Percentiles rank a stretch among this genome's conserved stretches.
phyloP scores from a whole-genome alignment of 2,113 vertebrate species.

The Catharus bicknelli region DNA sequence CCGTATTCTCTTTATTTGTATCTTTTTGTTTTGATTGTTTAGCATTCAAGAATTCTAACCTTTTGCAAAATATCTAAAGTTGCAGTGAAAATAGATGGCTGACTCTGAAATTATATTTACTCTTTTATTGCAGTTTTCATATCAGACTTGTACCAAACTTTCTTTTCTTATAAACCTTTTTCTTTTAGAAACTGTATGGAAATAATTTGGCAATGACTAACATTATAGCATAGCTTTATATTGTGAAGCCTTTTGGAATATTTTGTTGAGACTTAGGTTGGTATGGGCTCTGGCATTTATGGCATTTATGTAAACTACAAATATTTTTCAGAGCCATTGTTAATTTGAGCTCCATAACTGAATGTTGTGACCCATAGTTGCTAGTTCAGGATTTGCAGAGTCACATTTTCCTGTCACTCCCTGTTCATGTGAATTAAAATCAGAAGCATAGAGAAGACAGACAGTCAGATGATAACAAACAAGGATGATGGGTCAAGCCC shows the following conservation, averaged over 20 bases:
- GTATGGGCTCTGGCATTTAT: not conserved
- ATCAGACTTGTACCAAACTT: constrained; percentile 7
- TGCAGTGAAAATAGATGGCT: constrained; percentile 23
- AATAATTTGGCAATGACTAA: constrained; percentile 39
- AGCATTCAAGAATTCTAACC: not conserved
- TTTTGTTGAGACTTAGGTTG: not conserved
- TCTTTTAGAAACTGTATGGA: constrained; percentile 16
- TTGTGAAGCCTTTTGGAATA: not conserved
- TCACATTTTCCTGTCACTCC: not conserved
- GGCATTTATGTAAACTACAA: not conserved
- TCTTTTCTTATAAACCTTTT: not conserved
- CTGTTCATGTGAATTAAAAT: constrained; percentile 23
- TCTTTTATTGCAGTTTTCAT: constrained; percentile 30
- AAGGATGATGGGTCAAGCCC: not conserved
- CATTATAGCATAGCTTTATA: not conserved
- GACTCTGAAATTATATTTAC: constrained; percentile 1
- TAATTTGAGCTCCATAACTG: constrained; percentile 21
- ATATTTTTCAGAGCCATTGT: constrained; percentile 2
- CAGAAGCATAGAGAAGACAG: not conserved
- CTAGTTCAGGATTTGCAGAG: constrained; percentile 22
- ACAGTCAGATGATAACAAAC: not conserved
- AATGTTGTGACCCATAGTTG: constrained; percentile 33
- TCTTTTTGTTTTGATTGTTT: constrained; percentile 18
- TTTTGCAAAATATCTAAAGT: constrained; percentile 1
- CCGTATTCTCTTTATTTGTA: not conserved